Evolutionary conservation across 2,888 invertebrate species (phyloP).

Genomic region (Siphlonurus alternatus): DNA sequence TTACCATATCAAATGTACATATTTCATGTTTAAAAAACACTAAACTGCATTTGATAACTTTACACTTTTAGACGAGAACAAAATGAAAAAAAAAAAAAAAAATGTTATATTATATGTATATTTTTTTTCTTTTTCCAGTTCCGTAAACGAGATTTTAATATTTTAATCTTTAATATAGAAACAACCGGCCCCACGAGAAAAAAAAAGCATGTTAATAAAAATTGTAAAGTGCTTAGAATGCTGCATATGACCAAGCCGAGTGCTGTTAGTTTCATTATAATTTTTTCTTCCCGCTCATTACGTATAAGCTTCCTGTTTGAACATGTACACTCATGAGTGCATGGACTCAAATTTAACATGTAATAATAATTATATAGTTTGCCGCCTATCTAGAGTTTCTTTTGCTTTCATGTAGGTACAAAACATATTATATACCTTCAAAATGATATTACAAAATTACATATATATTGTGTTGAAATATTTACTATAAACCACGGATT

Average conservation of each 20-base stretch:
- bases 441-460: too few relatives aligned
- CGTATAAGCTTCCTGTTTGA: too few relatives aligned
- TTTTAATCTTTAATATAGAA: neutral
- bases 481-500: too few relatives aligned
- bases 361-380: too few relatives aligned
- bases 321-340: too few relatives aligned
- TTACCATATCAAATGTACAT: neutral
- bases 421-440: too few relatives aligned
- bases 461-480: too few relatives aligned
- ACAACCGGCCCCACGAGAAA: neutral
- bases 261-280: neutral
- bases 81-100: neutral
- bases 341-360: too few relatives aligned
- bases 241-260: neutral
- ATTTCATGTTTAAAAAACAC: conserved; percentile 2
- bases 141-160: conserved; percentile 2
- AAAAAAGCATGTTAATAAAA: neutral
- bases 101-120: neutral
- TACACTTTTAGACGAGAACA: neutral
- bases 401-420: too few relatives aligned
- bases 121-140: neutral
- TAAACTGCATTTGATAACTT: neutral
- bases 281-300: too few relatives aligned
- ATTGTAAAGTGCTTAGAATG: neutral
- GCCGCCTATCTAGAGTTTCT: too few relatives aligned